phyloP scores from a whole-genome alignment of 2,113 vertebrate species.

The Leuciscus idus region DNA sequence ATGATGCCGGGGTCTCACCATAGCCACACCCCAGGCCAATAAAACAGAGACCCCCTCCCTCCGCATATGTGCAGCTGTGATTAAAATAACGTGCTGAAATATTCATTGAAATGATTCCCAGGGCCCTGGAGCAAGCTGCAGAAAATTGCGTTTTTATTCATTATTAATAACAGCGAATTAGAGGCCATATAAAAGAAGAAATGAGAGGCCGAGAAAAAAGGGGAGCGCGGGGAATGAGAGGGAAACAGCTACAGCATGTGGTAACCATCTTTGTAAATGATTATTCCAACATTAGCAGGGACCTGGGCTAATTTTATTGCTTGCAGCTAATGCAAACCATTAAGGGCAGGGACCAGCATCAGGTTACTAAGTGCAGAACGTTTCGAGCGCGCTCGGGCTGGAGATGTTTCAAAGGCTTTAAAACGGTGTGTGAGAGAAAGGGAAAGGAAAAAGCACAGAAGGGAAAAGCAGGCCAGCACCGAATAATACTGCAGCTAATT shows the following conservation, averaged over 20 bases:
- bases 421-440: slow-evolving; percentile 25
- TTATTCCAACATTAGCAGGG: slow-evolving; percentile 88
- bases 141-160: slow-evolving; percentile 99
- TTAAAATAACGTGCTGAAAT: slow-evolving; percentile 99
- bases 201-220: slow-evolving; percentile 39
- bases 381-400: slow-evolving; percentile 69
- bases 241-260: slow-evolving; percentile 84
- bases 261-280: slow-evolving; percentile 99
- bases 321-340: slow-evolving; percentile 89
- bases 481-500: slow-evolving; percentile 62
- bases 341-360: slow-evolving; percentile 78
- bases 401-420: slow-evolving; percentile 64
- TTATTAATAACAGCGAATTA: slow-evolving; percentile 99
- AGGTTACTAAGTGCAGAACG: slow-evolving; percentile 76
- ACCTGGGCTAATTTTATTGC: slow-evolving; percentile 88
- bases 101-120: slow-evolving; percentile 98
- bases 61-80: slow-evolving; percentile 88
- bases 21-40: slow-evolving; percentile 87
- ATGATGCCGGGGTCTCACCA: slow-evolving; percentile 83
- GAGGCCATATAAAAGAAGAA: slow-evolving; percentile 76
- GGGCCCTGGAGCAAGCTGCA: slow-evolving; percentile 86
- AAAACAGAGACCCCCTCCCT: slow-evolving; percentile 77
- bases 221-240: slow-evolving; percentile 21
- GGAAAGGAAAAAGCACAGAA: not conserved
- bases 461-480: slow-evolving; percentile 17